Percentiles rank a stretch among this genome's conserved stretches.
Evolutionary conservation across 2,113 vertebrate species (phyloP).

Genomic region (Oxyura jamaicensis): DNA sequence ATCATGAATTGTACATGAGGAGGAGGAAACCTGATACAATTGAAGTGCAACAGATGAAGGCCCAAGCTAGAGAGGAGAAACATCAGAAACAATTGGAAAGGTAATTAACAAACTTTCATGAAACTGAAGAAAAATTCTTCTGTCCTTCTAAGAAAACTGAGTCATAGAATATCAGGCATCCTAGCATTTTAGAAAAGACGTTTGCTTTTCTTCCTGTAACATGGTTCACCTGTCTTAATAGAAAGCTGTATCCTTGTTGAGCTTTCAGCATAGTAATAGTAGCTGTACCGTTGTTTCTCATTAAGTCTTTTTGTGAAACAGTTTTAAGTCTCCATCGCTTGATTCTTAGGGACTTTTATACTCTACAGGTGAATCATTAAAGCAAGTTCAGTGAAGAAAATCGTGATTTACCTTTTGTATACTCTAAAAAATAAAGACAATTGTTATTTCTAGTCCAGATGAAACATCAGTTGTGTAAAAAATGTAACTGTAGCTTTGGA

Average conservation of each 20-base stretch:
- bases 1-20: constrained; percentile 98
- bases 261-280: neutral
- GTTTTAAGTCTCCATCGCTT: neutral
- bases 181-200: neutral
- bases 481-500: neutral
- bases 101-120: constrained; percentile 71
- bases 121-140: neutral
- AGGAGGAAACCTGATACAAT: constrained; percentile 98
- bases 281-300: neutral
- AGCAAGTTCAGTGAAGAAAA: neutral
- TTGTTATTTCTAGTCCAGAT: neutral
- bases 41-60: constrained; percentile 99
- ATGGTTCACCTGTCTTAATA: neutral
- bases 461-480: neutral
- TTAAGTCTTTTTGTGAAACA: neutral
- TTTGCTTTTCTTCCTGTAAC: neutral
- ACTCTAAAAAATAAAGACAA: neutral
- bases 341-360: neutral
- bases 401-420: neutral
- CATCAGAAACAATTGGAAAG: constrained; percentile 98
- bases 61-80: constrained; percentile 96
- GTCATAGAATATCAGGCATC: neutral
- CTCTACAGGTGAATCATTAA: neutral
- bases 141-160: neutral
- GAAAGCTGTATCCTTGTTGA: neutral